Percentiles rank a stretch among this genome's conserved stretches.
Conservation (phyloP, 1,140 invertebrate species). For the Maniola jurtina region DNA sequence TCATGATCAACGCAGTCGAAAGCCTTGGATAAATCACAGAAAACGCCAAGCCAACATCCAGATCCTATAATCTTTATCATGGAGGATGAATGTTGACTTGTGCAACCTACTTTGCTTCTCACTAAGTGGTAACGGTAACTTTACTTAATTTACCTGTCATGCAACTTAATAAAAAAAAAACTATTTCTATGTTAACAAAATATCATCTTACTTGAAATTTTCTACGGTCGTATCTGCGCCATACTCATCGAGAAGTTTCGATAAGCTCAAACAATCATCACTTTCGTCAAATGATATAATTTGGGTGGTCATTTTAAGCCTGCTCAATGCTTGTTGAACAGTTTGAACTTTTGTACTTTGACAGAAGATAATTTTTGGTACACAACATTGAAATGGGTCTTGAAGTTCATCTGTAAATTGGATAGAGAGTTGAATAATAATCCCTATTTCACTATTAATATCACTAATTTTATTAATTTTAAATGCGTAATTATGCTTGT, state of each 20-base stretch:
- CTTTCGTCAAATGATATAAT: conserved; percentile 39
- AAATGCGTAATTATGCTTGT: no score
- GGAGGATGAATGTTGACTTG: no score
- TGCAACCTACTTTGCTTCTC: neutral
- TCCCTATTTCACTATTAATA: no score
- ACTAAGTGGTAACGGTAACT: neutral
- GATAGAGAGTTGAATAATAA: neutral
- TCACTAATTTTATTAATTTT: no score
- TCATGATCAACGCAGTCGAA: no score
- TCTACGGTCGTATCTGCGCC: conserved; percentile 19
- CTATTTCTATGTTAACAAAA: neutral
- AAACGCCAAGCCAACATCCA: no score
- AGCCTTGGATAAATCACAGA: no score
- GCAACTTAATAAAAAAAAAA: no score
- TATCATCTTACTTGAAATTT: conserved; percentile 16
- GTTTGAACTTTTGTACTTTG: neutral
- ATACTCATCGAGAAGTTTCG: conserved; percentile 30
- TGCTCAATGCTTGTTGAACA: conserved; percentile 22
- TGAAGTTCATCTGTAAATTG: neutral
- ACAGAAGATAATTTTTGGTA: neutral
- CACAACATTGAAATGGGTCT: neutral
- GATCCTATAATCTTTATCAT: no score
- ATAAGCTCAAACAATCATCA: conserved; percentile 19
- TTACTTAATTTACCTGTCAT: no score
- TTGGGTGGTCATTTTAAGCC: conserved; percentile 21